Percentiles rank a stretch among this genome's conserved stretches.
Evolutionary conservation across 2,888 invertebrate species (phyloP).

Genomic region (Andrena chrysosceles): DNA sequence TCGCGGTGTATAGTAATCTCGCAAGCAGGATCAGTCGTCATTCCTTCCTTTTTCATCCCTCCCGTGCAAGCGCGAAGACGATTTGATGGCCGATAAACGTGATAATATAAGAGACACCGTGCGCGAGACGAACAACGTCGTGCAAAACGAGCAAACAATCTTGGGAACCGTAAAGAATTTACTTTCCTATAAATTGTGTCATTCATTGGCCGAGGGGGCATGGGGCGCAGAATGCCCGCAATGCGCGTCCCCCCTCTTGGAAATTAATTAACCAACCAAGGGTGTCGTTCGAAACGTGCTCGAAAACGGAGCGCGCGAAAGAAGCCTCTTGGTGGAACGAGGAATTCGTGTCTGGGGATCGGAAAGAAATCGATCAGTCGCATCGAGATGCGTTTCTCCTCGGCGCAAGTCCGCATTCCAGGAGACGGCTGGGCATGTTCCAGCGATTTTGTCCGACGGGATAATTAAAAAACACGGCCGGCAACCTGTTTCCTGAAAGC

Average conservation of each 20-base stretch:
- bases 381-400: not conserved
- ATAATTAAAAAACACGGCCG: slow-evolving; percentile 49
- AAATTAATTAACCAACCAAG: slow-evolving; percentile 47
- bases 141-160: slow-evolving; percentile 32
- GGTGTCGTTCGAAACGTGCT: not conserved
- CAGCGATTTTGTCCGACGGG: slow-evolving; percentile 28
- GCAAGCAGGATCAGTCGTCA: slow-evolving; percentile 15
- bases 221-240: not conserved
- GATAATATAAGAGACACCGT: slow-evolving; percentile 54
- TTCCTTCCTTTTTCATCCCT: not conserved
- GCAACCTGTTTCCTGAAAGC: slow-evolving; percentile 58
- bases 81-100: slow-evolving; percentile 66
- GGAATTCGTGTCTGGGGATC: not conserved
- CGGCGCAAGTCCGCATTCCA: slow-evolving; percentile 34
- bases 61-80: slow-evolving; percentile 27
- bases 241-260: not conserved
- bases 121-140: slow-evolving; percentile 33
- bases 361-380: slow-evolving; percentile 15
- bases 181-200: slow-evolving; percentile 58
- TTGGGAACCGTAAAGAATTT: slow-evolving; percentile 28
- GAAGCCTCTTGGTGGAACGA: not conserved
- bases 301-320: slow-evolving; percentile 8
- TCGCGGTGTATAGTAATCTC: slow-evolving; percentile 38
- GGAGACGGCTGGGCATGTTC: slow-evolving; percentile 1
- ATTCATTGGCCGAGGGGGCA: slow-evolving; percentile 7